Conservation (phyloP, 2,113 vertebrate species). For the Notothenia coriiceps region DNA sequence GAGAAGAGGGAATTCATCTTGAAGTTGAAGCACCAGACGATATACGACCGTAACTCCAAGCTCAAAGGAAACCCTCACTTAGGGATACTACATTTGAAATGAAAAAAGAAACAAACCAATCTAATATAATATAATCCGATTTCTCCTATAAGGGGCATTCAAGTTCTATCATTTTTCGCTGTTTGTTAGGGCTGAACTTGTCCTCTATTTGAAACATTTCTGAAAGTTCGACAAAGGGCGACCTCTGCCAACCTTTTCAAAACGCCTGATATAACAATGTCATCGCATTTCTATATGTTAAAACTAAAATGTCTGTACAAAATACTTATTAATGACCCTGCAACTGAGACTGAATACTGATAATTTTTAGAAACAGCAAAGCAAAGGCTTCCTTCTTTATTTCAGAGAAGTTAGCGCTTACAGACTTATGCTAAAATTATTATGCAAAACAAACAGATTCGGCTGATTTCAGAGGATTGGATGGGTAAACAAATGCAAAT, state of each 20-base stretch:
- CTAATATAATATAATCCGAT: not conserved
- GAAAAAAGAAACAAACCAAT: too few species aligned
- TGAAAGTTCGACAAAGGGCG: not conserved
- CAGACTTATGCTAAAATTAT: slow-evolving; percentile 8
- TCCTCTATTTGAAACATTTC: not conserved
- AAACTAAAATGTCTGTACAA: not conserved
- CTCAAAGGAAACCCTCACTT: not conserved
- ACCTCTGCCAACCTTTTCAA: too few species aligned
- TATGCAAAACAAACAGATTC: not conserved
- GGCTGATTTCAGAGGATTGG: slow-evolving; percentile 28
- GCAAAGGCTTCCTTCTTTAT: slow-evolving; percentile 1
- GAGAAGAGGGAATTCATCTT: not conserved
- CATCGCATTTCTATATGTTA: not conserved
- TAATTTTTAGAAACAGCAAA: not conserved
- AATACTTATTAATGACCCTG: too few species aligned
- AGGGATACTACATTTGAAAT: too few species aligned
- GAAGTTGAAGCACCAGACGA: not conserved
- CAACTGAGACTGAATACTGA: too few species aligned
- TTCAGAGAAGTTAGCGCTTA: not conserved
- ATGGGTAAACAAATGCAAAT: slow-evolving; percentile 51
- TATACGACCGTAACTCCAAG: not conserved
- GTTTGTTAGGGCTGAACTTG: not conserved
- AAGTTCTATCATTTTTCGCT: not conserved
- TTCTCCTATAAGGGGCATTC: not conserved
- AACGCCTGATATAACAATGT: too few species aligned